Conservation (phyloP, 2,888 invertebrate genomes). For the Ophion costatus region DNA sequence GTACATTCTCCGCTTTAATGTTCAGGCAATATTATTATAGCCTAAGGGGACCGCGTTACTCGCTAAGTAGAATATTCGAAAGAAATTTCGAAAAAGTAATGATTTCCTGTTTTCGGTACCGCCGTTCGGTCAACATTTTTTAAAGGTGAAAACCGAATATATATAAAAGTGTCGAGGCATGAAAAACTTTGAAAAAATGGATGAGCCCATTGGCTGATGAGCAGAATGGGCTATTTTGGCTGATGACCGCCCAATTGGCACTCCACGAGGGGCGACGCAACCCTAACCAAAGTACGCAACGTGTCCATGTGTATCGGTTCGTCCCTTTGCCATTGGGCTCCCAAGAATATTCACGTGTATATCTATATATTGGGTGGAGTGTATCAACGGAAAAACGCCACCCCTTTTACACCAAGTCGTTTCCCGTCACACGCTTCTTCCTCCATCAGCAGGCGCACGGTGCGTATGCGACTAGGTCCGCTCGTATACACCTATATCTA, state of each 20-base stretch:
- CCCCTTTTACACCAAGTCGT: conserved; percentile 70
- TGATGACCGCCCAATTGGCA: conserved; percentile 19
- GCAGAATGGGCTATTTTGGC: conserved; percentile 11
- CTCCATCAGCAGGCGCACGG: conserved; percentile 16
- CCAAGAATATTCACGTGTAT: neutral
- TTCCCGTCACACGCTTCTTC: conserved; percentile 72
- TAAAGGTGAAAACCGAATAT: too few relatives aligned
- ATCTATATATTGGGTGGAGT: conserved; percentile 20
- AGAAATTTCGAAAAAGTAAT: too few relatives aligned
- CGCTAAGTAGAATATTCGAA: too few relatives aligned
- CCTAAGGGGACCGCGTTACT: too few relatives aligned
- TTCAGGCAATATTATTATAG: too few relatives aligned
- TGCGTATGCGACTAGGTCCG: neutral
- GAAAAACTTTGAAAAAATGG: too few relatives aligned
- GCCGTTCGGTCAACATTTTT: too few relatives aligned
- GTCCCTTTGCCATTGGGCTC: neutral
- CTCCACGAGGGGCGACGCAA: conserved; percentile 6
- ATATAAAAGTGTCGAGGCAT: too few relatives aligned
- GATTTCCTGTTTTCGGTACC: too few relatives aligned
- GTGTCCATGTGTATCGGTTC: conserved; percentile 48
- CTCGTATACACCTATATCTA: conserved; percentile 10
- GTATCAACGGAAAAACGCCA: conserved; percentile 72
- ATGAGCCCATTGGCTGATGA: neutral
- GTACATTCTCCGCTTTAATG: too few relatives aligned
- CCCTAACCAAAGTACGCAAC: conserved; percentile 40